phyloP scores from a whole-genome alignment of 2,797 vertebrate species.

The Artibeus lituratus region DNA sequence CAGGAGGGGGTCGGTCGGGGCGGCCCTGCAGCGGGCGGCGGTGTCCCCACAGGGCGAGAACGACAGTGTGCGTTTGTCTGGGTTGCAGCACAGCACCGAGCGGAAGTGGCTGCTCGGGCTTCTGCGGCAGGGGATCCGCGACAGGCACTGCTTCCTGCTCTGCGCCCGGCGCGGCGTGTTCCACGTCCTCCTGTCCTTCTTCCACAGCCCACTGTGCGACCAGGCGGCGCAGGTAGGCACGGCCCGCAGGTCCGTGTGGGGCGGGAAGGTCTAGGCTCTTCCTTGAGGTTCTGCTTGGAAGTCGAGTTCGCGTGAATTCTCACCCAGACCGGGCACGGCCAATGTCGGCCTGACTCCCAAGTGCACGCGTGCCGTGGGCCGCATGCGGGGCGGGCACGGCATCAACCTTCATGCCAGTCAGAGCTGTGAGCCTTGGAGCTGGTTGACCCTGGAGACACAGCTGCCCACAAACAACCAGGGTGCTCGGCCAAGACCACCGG shows the following conservation, averaged over 20 bases:
- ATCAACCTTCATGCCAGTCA: fast-evolving
- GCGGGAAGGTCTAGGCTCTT: background rate
- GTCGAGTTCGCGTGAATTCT: fast-evolving
- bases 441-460: background rate
- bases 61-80: background rate
- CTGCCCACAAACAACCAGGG: fast-evolving
- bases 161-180: conserved; percentile 91
- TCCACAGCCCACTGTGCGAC: conserved; percentile 90
- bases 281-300: background rate
- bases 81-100: conserved; percentile 89
- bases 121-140: conserved; percentile 90
- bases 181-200: conserved; percentile 89
- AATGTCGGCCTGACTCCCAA: background rate
- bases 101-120: conserved; percentile 91
- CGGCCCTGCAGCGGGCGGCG: background rate
- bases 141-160: conserved; percentile 89
- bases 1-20: background rate
- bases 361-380: background rate
- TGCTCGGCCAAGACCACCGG: background rate
- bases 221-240: conserved; percentile 86
- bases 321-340: background rate
- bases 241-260: fast-evolving
- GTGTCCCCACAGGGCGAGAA: background rate
- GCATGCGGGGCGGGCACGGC: fast-evolving
- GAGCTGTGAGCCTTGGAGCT: background rate